These are phyloP conservation scores for Trematomus loennbergii DNA, from an alignment of 2,113 vertebrate species.

Conservation along the genomic window DNA sequence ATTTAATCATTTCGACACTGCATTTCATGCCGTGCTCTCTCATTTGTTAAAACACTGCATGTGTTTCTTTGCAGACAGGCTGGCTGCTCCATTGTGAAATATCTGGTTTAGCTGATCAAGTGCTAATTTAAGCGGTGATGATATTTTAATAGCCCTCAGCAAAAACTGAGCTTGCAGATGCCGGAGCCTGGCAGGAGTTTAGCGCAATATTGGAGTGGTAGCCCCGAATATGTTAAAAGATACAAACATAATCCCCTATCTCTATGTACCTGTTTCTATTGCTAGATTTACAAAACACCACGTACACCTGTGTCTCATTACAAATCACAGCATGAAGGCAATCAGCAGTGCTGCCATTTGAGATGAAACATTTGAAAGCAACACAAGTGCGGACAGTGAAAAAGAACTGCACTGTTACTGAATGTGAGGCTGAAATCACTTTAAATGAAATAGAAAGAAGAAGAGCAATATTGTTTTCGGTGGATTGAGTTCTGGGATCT, in stretches of 20 bases:
- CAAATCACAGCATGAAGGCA: conserved; percentile 50
- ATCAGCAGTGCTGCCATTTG: conserved; percentile 23
- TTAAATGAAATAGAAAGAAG: conserved; percentile 30
- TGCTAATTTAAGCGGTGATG: conserved; percentile 64
- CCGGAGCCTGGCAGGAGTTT: conserved; percentile 43
- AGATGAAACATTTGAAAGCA: conserved; percentile 29
- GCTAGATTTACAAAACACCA: conserved; percentile 25
- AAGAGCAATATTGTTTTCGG: conserved; percentile 24
- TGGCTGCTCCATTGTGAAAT: conserved; percentile 36
- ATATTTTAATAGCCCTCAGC: conserved; percentile 67
- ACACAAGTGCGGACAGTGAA: conserved; percentile 3
- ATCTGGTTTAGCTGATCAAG: conserved; percentile 53
- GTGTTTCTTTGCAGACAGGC: conserved; percentile 26
- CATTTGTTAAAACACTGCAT: conserved; percentile 37
- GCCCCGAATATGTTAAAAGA: conserved; percentile 16
- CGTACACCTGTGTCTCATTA: conserved; percentile 58
- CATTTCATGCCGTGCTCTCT: conserved; percentile 29
- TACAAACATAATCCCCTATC: not conserved
- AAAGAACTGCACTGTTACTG: conserved; percentile 5
- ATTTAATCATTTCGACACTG: conserved; percentile 53
- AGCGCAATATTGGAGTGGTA: conserved; percentile 32
- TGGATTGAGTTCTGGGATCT: conserved; percentile 17
- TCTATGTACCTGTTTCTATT: conserved; percentile 10
- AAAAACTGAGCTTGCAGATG: conserved; percentile 38
- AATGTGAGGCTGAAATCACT: conserved; percentile 16